These are phyloP conservation scores for Columba guinea DNA, from an alignment of 2,797 vertebrate species.

Conservation along the genomic window DNA sequence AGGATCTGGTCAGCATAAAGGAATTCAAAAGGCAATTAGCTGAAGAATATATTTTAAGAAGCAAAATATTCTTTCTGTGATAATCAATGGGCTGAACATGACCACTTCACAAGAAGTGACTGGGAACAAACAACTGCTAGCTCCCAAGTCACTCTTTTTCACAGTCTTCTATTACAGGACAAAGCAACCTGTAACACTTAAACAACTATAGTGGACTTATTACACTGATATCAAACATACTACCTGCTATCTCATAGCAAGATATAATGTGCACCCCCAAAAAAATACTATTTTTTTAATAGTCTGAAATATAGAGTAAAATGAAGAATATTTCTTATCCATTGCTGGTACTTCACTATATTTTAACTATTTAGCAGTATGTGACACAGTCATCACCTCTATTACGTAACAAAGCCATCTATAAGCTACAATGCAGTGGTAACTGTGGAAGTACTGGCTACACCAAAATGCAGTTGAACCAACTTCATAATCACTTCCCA, in stretches of 20 bases:
- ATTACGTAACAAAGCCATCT: background rate
- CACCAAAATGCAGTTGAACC: background rate
- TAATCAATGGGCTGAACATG: background rate
- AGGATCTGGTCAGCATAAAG: background rate
- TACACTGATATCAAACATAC: background rate
- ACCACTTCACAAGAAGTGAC: background rate
- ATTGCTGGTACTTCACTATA: background rate
- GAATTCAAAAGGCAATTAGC: background rate
- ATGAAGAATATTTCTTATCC: background rate
- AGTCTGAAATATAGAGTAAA: background rate
- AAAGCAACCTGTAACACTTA: background rate
- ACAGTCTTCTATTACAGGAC: accelerated
- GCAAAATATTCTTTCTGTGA: background rate
- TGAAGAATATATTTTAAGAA: background rate
- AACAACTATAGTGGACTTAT: background rate
- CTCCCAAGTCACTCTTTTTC: background rate
- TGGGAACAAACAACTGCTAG: background rate
- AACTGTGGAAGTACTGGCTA: background rate
- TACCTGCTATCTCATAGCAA: background rate
- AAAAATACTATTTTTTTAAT: background rate
- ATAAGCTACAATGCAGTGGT: background rate
- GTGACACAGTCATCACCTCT: background rate
- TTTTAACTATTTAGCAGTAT: background rate
- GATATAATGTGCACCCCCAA: background rate
- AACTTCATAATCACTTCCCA: background rate